These are phyloP conservation scores for Trichogramma pretiosum DNA, from an alignment of 1,140 invertebrate species.

Conservation along the genomic window DNA sequence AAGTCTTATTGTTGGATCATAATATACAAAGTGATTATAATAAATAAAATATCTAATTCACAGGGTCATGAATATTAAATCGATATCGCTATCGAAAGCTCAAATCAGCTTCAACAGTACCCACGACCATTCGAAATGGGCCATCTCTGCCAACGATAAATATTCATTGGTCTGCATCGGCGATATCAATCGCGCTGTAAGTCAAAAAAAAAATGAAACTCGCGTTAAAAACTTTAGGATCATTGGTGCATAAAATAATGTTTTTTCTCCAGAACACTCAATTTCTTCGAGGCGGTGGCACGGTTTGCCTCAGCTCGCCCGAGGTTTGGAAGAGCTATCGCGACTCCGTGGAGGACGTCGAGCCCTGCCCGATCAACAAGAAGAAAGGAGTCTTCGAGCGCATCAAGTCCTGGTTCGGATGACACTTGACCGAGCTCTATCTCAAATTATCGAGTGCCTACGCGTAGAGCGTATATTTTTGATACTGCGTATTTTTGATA, in stretches of 20 bases:
- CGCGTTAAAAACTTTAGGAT: background rate
- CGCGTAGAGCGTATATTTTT: background rate
- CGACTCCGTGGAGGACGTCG: constrained; percentile 38
- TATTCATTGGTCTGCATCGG: constrained; percentile 76
- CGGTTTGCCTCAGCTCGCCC: constrained; percentile 58
- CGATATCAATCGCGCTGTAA: constrained; percentile 85
- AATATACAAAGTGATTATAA: too few species aligned
- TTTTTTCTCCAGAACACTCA: constrained; percentile 53
- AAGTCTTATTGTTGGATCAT: too few species aligned
- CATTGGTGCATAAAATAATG: too few species aligned
- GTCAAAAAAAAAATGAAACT: too few species aligned
- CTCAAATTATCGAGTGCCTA: too few species aligned
- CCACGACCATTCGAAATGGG: constrained; percentile 88
- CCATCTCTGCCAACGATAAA: constrained; percentile 44
- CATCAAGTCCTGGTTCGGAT: background rate
- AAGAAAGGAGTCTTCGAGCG: background rate
- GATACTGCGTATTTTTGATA: too few species aligned
- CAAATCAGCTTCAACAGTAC: constrained; percentile 59
- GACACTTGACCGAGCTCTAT: too few species aligned
- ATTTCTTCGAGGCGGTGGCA: constrained; percentile 69
- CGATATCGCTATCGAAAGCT: constrained; percentile 46
- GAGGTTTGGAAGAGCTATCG: constrained; percentile 49
- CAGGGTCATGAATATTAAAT: constrained; percentile 61
- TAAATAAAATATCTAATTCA: too few species aligned
- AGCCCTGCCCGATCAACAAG: constrained; percentile 32